Base-by-base conservation (phyloP, 2,888 invertebrate genomes). In the Oscheius myriophilus region DNA sequence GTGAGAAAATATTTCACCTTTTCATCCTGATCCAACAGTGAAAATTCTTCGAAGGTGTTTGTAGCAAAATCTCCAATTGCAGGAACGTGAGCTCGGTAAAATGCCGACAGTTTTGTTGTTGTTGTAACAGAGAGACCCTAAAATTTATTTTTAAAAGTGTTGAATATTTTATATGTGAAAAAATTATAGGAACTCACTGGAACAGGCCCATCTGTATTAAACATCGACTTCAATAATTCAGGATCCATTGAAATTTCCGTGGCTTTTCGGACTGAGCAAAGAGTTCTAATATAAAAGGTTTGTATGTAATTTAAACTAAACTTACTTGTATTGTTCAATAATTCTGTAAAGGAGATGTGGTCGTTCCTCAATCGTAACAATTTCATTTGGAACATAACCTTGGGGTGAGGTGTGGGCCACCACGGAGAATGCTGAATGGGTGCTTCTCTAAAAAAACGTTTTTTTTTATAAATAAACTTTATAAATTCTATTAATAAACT, bases 231-330 rank as follows among this genome's bases (percentile, higher is more conserved):
- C 61, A 72, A 49, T n/a, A 61, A 65, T 25, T 51, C 58, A n/a
- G 59, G 57, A n/a, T 63, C 63, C 73, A 71, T 66, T 0, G 73
- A 67, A 52, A 70, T 54, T 33, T 73, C 73, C 11, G 71, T 70
- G 7, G 71, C 69, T 43, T 71, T 63, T 39, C 73, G 65, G 14
- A 73, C 69, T 1, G 73, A 63, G 41, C 73, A 73, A 16, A 73
- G 46, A 11, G 63, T 45, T 25, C 73, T 73, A 33, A n/a, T n/a
- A n/a, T n/a, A n/a, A 33, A 33, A 33, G 4, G 3, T 33, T 33
- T 9, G 33, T 33, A 9, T 6, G 9, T 6, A 3, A 33, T 9
- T 33, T 9, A 33, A 33, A 33, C 3, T 33, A 11, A 45, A 59
- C 59, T 61, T 26, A 61, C 61, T 61, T 61, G 49, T 61, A 61